Conservation (phyloP, 2,888 invertebrate species). For the Magallana nippona region DNA sequence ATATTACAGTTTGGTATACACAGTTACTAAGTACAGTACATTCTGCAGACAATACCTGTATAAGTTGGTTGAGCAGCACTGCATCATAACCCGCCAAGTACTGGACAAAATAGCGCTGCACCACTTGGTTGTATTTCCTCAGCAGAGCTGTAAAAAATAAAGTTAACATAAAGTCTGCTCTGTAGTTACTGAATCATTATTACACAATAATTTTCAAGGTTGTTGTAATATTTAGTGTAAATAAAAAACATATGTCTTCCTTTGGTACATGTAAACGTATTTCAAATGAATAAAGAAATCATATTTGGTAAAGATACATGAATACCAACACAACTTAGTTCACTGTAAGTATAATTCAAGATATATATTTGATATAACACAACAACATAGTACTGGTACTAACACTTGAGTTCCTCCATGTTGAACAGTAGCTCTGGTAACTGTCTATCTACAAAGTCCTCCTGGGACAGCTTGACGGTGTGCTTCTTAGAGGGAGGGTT, state of each 20-base stretch:
- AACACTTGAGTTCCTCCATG: conserved; percentile 95
- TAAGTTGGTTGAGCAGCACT: conserved; percentile 88
- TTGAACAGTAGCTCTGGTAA: conserved; percentile 98
- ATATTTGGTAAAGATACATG: no score
- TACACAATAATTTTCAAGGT: no score
- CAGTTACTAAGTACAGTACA: no score
- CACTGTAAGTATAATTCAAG: no score
- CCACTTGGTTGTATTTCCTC: conserved; percentile 96
- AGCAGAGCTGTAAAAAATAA: conserved; percentile 84
- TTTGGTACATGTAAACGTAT: no score
- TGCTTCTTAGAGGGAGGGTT: conserved; percentile 88
- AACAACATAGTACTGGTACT: background rate
- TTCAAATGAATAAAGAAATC: no score
- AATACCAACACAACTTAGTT: no score
- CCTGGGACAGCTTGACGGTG: conserved; percentile 75
- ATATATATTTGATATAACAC: no score
- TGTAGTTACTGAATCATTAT: no score
- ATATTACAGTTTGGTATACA: no score
- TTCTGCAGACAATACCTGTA: conserved; percentile 67
- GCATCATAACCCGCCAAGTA: conserved; percentile 98
- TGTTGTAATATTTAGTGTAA: no score
- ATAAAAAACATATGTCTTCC: no score
- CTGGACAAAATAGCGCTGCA: conserved; percentile 98
- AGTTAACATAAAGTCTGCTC: background rate
- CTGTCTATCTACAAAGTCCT: conserved; percentile 91